Conservation (phyloP, 2,113 vertebrate genomes). For the Eretmochelys imbricata region DNA sequence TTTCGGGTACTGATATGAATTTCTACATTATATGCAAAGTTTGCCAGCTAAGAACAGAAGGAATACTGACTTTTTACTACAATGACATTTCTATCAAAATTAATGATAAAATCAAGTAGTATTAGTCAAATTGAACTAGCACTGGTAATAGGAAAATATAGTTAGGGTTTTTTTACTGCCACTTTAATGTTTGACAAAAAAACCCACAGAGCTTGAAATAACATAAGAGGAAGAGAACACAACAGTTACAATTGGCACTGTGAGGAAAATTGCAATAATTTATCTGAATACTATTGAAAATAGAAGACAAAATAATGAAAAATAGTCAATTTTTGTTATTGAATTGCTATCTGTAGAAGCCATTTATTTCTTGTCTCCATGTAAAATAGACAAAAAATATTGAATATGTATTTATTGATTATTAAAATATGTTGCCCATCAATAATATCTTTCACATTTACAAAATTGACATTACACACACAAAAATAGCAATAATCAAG, state of each 20-base stretch:
- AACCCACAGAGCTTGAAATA: not conserved
- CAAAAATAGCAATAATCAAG: not conserved
- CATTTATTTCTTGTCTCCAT: not conserved
- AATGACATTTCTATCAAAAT: slow-evolving; percentile 71
- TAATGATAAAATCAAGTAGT: slow-evolving; percentile 64
- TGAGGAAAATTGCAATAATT: not conserved
- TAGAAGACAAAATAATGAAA: not conserved
- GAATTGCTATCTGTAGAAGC: not conserved
- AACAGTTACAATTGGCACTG: not conserved
- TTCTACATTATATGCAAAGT: slow-evolving; percentile 55
- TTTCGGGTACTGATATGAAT: slow-evolving; percentile 47
- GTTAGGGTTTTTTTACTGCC: not conserved
- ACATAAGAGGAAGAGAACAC: slow-evolving; percentile 4
- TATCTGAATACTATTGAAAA: not conserved
- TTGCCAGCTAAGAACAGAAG: slow-evolving; percentile 73
- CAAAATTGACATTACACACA: not conserved
- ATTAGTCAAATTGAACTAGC: slow-evolving; percentile 68
- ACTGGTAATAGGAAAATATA: slow-evolving; percentile 33
- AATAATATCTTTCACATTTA: not conserved
- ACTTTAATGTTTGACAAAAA: slow-evolving; percentile 38
- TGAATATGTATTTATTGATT: not conserved
- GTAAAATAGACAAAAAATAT: not conserved
- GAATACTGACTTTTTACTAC: slow-evolving; percentile 67
- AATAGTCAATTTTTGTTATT: slow-evolving; percentile 1
- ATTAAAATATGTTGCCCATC: not conserved